Base-by-base conservation (phyloP, 2,113 vertebrate species). In the Excalfactoria chinensis region DNA sequence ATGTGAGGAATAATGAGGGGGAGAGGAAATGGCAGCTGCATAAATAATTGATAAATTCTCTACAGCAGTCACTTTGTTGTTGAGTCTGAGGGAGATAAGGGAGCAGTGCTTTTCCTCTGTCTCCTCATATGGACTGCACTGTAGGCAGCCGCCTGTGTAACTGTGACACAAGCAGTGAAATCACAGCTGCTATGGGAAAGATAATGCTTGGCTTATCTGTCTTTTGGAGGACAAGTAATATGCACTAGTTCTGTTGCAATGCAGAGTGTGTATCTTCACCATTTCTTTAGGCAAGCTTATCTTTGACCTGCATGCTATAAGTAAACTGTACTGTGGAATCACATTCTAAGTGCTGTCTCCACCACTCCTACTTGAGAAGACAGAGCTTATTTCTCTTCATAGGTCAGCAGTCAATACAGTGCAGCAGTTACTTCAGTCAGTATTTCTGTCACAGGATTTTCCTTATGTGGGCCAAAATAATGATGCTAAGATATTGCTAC, bases 11-110 rank as follows among this genome's bases (percentile, higher is more conserved):
- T 82, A 62, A 78, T 48, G n/a, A 95, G n/a, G 63, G 85, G 68
- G 5, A 86, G 63, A 18, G 70, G 12, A 75, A 96, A 93, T 87
- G 59, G 40, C 58, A 79, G 10, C 25, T 76, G 55, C 35, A 53
- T 92, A 84, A 94, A 86, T 95, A 93, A 89, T 92, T 79, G 67
- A 93, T 92, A 44, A 75, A 58, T 17, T 55, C 63, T 83, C 30
- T 8, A 37, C 55, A 91, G 68, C 53, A 11, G 0, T 60, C 48
- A 18, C 80, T 86, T 69, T 81, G 43, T 51, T 78, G 28, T 40
- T 44, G 51, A 51, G 32, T 64, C 6, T 49, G 60, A 66, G 35
- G 37, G 53, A 82, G 86, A 78, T 44, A 62, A 81, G 30, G 77
- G 28, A 75, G 30, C 30, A 58, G 10, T 64, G 35, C 20, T 69